Base-by-base conservation (phyloP, 30 jellyfish, hydroid and myxozoan genomes). In the Turritopsis rubra region DNA sequence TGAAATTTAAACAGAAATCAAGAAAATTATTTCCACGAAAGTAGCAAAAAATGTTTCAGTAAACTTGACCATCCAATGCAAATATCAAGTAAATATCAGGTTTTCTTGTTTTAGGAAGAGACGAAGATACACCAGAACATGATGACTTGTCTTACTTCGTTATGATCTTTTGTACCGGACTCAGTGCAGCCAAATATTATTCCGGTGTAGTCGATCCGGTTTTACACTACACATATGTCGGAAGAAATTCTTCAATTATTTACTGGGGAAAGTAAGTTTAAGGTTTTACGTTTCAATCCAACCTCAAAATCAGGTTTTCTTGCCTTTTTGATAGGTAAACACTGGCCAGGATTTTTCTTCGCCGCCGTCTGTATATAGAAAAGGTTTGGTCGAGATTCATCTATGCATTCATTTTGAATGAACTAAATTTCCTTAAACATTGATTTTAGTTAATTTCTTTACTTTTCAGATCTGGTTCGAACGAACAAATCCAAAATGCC, bases 131-230 rank as follows among this genome's bases (percentile, higher is more conserved):
- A 25, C 29, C 30, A 66, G 76, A 66, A 17, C 30, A 66, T 25
- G 76, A 17, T 17, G 76, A 66, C 30, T 66, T 66, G 8, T 22
- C 28, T 3, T 66, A 66, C 30, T 66, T 66, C 17, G 76, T 25
- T 25, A 66, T 66, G 76, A 66, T 66, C 28, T 66, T 66, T 66
- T n/a, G 29, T n/a, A 66, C 76, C 76, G 76, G 76, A n/a, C 28
- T 66, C 28, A n/a, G 76, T 25, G 4, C 28, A 3, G 76, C 29
- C 7, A n/a, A n/a, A 25, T 66, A n/a, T 66, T 66, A 66, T 66
- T 22, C 28, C 17, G 76, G 76, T 66, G 76, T 25, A 66, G 30
- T 22, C 76, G 76, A 22, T 66, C 76, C 76, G 8, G 30, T 66
- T 25, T 1, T 17, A n/a, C 29, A 25, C 28, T 66, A 66, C 17